A percentile compares a stretch with the other conserved stretches of the same genome.
Evolutionary conservation across 2,888 invertebrate species (phyloP).

Genomic region (Microplitis manilae): DNA sequence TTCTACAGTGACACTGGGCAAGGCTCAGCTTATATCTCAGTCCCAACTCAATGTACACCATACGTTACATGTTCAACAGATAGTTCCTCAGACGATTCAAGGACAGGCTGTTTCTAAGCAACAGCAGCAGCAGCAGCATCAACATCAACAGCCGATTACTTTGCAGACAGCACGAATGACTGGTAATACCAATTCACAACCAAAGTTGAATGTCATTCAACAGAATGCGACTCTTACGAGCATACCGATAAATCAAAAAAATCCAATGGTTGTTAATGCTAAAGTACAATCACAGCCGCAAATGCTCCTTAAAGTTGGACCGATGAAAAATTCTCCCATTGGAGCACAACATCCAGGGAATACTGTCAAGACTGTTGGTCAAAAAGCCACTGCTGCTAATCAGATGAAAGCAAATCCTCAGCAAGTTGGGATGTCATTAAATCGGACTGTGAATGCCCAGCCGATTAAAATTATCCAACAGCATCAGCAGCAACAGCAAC

Average conservation of each 20-base stretch:
- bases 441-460: constrained; percentile 57
- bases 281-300: constrained; percentile 51
- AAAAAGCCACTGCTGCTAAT: constrained; percentile 53
- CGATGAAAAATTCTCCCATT: constrained; percentile 56
- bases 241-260: constrained; percentile 32
- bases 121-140: constrained; percentile 53
- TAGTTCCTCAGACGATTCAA: constrained; percentile 30
- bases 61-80: constrained; percentile 26
- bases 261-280: constrained; percentile 26
- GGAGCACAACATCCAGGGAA: constrained; percentile 49
- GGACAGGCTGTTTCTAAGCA: constrained; percentile 36
- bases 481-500: constrained; percentile 43
- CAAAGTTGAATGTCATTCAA: constrained; percentile 28
- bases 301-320: constrained; percentile 63
- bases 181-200: constrained; percentile 25
- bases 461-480: constrained; percentile 75
- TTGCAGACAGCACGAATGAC: constrained; percentile 30
- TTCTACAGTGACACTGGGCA: constrained; percentile 24
- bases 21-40: constrained; percentile 27
- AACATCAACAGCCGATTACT: constrained; percentile 50
- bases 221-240: constrained; percentile 28
- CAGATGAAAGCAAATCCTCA: constrained; percentile 57
- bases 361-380: constrained; percentile 52
- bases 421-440: constrained; percentile 11
- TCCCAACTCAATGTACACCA: constrained; percentile 21